These are phyloP conservation scores for Gymnothorax reevesii DNA, from an alignment of 2,797 vertebrate species.

Conservation along the genomic window DNA sequence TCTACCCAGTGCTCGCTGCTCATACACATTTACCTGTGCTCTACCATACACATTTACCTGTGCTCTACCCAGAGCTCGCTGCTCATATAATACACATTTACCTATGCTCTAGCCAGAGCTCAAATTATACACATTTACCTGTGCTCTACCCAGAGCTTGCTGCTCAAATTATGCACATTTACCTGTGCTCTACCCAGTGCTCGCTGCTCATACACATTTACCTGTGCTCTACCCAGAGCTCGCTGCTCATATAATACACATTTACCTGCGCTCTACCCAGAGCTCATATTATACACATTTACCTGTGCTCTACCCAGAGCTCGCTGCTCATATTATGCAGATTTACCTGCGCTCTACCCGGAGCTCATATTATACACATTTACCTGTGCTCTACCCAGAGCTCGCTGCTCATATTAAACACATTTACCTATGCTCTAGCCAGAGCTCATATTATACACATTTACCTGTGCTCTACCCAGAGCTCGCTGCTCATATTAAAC, in stretches of 20 bases:
- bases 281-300: no score
- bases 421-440: neutral
- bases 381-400: neutral
- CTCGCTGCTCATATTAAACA: no score
- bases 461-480: no score
- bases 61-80: neutral
- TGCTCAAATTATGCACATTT: no score
- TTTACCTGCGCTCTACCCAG: neutral
- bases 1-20: neutral
- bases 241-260: no score
- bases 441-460: neutral
- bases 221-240: no score
- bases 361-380: neutral
- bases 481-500: no score
- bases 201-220: no score
- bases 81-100: neutral
- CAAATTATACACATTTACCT: no score
- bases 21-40: neutral
- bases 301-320: neutral
- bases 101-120: no score
- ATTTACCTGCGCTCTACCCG: neutral
- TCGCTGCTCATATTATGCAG: neutral
- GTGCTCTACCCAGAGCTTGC: no score
- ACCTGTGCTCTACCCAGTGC: no score
- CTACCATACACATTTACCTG: neutral